phyloP scores from a whole-genome alignment of 2,888 invertebrate genomes.

The Diarsia rubi region DNA sequence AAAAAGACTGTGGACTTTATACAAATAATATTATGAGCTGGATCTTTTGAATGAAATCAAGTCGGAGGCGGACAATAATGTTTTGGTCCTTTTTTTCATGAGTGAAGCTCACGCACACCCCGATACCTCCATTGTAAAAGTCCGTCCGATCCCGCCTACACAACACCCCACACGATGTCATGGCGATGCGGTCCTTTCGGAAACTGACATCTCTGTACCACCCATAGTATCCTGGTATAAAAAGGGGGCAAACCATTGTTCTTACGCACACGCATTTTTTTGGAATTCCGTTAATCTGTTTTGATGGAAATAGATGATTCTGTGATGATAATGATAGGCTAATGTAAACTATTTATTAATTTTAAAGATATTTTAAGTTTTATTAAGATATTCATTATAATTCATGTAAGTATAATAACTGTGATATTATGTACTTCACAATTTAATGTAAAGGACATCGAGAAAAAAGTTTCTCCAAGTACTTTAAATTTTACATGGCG shows the following conservation, averaged over 20 bases:
- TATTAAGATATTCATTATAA: neutral
- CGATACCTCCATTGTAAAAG: conserved; percentile 27
- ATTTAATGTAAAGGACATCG: conserved; percentile 9
- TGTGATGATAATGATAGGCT: neutral
- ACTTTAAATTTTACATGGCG: conserved; percentile 33
- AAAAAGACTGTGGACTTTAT: neutral
- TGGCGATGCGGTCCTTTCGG: conserved; percentile 70
- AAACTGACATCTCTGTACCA: conserved; percentile 79
- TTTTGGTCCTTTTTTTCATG: conserved; percentile 11
- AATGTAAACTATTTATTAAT: neutral
- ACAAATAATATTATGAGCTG: neutral
- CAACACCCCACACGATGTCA: conserved; percentile 73
- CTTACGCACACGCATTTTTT: conserved; percentile 91
- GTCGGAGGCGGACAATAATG: neutral
- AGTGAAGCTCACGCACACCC: conserved; percentile 39
- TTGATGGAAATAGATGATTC: conserved; percentile 8
- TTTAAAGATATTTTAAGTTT: neutral
- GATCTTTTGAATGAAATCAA: neutral
- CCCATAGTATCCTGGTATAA: conserved; percentile 88
- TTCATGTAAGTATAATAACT: neutral
- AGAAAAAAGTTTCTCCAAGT: conserved; percentile 25
- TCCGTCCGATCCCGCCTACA: conserved; percentile 60
- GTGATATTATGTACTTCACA: neutral
- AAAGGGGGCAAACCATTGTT: conserved; percentile 92
- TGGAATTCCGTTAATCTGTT: conserved; percentile 52